A percentile compares a stretch with the other conserved stretches of the same genome.
Evolutionary conservation across 2,797 vertebrate species (phyloP).

Genomic region (Nyctalus aviator): DNA sequence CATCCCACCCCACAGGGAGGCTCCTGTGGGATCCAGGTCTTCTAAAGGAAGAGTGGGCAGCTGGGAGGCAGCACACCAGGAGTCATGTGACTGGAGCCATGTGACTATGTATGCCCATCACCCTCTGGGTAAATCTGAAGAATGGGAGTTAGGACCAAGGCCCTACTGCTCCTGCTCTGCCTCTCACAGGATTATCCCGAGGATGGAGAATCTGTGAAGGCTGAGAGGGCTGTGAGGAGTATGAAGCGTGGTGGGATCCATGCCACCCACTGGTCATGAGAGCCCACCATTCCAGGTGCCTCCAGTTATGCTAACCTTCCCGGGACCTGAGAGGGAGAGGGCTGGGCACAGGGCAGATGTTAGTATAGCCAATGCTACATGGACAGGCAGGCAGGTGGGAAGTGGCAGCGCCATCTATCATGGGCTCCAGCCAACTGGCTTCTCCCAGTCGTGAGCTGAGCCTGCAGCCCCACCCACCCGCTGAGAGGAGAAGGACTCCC

Average conservation of each 20-base stretch:
- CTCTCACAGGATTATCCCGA: background rate
- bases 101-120: fast-evolving
- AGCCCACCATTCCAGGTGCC: background rate
- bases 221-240: background rate
- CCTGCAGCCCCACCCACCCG: background rate
- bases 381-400: background rate
- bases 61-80: background rate
- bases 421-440: background rate
- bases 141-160: background rate
- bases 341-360: too few relatives aligned
- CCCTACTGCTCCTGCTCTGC: background rate
- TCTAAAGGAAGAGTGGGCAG: background rate
- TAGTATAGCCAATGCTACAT: background rate
- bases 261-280: fast-evolving
- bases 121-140: background rate
- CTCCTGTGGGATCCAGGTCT: background rate
- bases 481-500: background rate
- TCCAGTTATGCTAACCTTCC: background rate
- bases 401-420: background rate
- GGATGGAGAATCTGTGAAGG: background rate
- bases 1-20: too few relatives aligned
- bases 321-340: background rate
- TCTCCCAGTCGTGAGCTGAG: background rate
- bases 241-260: background rate
- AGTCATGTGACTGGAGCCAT: background rate